Percentiles rank a stretch among this genome's conserved stretches.
Conservation (phyloP, 1,140 invertebrate genomes). For the Ips typographus region DNA sequence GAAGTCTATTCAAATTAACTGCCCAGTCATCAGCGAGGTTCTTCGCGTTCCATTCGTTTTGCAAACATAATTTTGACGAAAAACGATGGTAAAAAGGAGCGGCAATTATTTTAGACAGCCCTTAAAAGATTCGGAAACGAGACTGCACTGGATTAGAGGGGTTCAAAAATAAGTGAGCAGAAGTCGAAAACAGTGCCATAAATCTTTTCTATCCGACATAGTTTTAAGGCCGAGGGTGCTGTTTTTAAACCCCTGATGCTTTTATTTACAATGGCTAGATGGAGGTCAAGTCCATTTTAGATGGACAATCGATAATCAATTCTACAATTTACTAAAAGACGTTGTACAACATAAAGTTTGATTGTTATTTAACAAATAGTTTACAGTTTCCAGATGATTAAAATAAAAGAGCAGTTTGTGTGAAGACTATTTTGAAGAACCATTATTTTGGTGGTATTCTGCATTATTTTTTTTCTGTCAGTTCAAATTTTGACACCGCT, state of each 20-base stretch:
- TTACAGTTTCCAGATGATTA: no score
- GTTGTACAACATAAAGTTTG: no score
- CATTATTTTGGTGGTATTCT: no score
- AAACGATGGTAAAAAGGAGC: background rate
- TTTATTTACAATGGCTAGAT: background rate
- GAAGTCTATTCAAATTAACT: background rate
- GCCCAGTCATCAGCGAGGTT: background rate
- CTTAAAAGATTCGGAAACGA: background rate
- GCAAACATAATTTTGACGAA: background rate
- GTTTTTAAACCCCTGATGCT: constrained; percentile 3
- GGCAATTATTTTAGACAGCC: background rate
- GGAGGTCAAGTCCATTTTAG: background rate
- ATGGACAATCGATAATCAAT: no score
- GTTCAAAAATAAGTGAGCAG: constrained; percentile 2
- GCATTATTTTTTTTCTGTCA: no score
- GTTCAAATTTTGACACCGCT: no score
- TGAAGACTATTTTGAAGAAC: no score
- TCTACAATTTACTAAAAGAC: no score
- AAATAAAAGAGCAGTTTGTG: no score
- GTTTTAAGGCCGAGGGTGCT: background rate
- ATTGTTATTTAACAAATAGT: no score
- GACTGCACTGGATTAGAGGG: background rate
- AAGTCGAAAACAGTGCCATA: constrained; percentile 3
- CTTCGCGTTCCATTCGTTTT: no score
- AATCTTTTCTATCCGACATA: constrained; percentile 1